phyloP scores from a whole-genome alignment of 2,797 vertebrate species.

The Sebastes iracundus region DNA sequence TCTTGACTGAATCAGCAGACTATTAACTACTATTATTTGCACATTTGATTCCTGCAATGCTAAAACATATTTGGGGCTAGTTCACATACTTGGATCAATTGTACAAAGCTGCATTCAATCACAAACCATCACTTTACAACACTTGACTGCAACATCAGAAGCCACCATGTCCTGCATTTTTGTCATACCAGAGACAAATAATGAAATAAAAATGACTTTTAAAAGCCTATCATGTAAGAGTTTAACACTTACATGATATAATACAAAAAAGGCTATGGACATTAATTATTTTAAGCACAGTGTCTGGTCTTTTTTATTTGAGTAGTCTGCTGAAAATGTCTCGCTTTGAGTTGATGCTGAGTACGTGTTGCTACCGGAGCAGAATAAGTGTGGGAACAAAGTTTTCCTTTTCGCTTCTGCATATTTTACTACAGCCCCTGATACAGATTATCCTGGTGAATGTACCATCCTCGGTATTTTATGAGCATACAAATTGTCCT shows the following conservation, averaged over 20 bases:
- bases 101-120: background rate
- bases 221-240: background rate
- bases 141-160: background rate
- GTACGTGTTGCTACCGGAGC: background rate
- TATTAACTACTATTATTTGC: background rate
- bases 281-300: background rate
- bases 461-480: background rate
- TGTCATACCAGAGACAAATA: background rate
- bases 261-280: background rate
- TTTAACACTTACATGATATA: background rate
- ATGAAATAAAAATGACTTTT: background rate
- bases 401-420: background rate
- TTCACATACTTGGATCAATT: background rate
- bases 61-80: background rate
- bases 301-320: background rate
- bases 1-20: background rate
- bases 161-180: background rate
- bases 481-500: background rate
- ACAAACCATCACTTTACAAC: background rate
- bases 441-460: background rate
- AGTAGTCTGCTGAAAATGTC: background rate
- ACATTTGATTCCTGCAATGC: background rate
- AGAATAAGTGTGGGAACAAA: background rate
- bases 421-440: background rate
- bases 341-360: constrained; percentile 1